phyloP scores from a whole-genome alignment of 2,797 vertebrate genomes.

The Semotilus atromaculatus region DNA sequence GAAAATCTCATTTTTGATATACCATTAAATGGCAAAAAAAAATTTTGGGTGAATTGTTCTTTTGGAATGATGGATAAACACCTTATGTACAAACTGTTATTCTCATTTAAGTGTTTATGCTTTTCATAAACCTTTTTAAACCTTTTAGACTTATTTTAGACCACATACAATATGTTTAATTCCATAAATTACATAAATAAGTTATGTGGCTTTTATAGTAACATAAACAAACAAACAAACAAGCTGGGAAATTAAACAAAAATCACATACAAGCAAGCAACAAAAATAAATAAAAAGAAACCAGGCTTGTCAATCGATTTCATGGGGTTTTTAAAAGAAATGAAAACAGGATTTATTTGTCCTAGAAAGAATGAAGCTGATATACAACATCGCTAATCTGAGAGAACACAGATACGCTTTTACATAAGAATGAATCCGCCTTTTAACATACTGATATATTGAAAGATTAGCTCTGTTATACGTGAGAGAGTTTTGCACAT shows the following conservation, averaged over 20 bases:
- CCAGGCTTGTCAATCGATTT: neutral
- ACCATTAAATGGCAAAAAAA: neutral
- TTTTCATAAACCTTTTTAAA: neutral
- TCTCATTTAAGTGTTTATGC: neutral
- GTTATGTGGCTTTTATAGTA: neutral
- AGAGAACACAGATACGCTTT: no score
- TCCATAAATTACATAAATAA: no score
- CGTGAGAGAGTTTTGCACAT: conserved; percentile 55
- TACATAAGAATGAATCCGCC: neutral
- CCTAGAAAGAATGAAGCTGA: neutral
- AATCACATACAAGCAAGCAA: no score
- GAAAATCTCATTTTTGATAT: neutral
- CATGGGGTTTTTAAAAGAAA: neutral
- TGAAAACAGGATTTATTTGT: neutral
- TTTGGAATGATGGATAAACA: neutral
- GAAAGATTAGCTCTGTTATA: conserved; percentile 74
- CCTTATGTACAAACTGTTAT: neutral
- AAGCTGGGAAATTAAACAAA: no score
- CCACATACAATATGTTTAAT: neutral
- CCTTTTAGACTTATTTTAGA: neutral
- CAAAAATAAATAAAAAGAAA: no score
- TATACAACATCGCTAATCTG: neutral
- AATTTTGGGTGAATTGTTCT: neutral
- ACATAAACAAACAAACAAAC: no score
- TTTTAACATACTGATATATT: conserved; percentile 74